Conservation (phyloP, 64 coral and sea anemone species). For the Montipora foliosa region DNA sequence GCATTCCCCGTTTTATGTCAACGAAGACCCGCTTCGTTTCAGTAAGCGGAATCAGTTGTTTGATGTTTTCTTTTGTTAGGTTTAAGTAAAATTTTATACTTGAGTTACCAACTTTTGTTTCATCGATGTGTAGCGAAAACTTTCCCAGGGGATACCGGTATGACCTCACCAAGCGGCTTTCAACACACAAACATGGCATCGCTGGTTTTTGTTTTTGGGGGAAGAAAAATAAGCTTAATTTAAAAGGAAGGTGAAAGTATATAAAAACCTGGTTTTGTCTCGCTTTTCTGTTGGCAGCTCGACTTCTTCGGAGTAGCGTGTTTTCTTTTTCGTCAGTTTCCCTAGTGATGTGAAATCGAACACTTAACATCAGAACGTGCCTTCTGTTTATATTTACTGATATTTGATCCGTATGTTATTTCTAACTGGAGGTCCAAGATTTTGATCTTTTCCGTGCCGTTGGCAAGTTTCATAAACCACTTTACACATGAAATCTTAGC, state of each 20-base stretch:
- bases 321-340: constrained; percentile 27
- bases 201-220: neutral
- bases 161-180: constrained; percentile 10
- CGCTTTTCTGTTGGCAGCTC: constrained; percentile 8
- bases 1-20: constrained; percentile 47
- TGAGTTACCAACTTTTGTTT: constrained; percentile 84
- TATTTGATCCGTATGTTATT: constrained; percentile 26
- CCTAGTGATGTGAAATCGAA: constrained; percentile 52
- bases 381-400: constrained; percentile 42
- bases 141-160: constrained; percentile 34
- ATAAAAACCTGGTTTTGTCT: neutral
- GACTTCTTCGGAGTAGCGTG: neutral
- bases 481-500: constrained; percentile 6
- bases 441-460: constrained; percentile 20
- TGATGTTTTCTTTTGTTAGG: constrained; percentile 69
- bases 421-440: constrained; percentile 63
- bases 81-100: constrained; percentile 92
- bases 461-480: constrained; percentile 5
- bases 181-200: neutral
- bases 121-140: constrained; percentile 53
- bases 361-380: constrained; percentile 6
- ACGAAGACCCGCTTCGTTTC: constrained; percentile 58
- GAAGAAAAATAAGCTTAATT: neutral
- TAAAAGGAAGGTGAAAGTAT: neutral
- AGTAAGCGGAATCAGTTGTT: constrained; percentile 64